These are phyloP conservation scores for Drosophila aff. DNA, from an alignment of 1,140 invertebrate genomes.

Conservation along the genomic window DNA sequence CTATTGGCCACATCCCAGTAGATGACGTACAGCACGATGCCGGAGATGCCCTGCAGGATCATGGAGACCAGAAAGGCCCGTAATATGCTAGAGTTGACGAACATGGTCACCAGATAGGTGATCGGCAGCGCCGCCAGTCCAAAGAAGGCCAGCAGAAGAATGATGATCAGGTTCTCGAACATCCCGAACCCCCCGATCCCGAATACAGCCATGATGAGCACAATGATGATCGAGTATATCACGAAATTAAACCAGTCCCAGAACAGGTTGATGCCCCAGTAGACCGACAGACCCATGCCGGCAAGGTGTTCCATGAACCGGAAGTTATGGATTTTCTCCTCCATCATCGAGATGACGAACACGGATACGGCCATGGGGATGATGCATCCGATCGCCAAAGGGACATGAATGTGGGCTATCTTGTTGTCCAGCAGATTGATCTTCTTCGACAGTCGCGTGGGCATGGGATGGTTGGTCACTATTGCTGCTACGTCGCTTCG, in stretches of 20 bases:
- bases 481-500: background rate
- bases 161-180: conserved; percentile 54
- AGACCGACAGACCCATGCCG: conserved; percentile 56
- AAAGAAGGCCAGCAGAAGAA: conserved; percentile 55
- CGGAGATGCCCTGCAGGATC: conserved; percentile 60
- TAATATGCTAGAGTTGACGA: conserved; percentile 43
- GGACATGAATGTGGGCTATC: conserved; percentile 64
- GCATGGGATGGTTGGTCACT: conserved; percentile 63
- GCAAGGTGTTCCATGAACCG: conserved; percentile 63
- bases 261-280: conserved; percentile 63
- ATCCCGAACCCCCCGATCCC: conserved; percentile 56
- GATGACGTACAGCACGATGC: conserved; percentile 61
- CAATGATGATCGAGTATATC: conserved; percentile 62
- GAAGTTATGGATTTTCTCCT: conserved; percentile 58
- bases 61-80: conserved; percentile 66
- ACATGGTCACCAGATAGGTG: conserved; percentile 74
- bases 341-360: conserved; percentile 70
- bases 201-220: conserved; percentile 54
- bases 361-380: conserved; percentile 64
- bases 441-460: conserved; percentile 49
- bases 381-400: conserved; percentile 64
- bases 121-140: conserved; percentile 58
- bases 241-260: conserved; percentile 72
- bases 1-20: conserved; percentile 77
- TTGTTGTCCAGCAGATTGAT: conserved; percentile 72